Percentiles rank a stretch among this genome's conserved stretches.
Evolutionary conservation across 2,888 invertebrate genomes (phyloP).

Genomic region (Megaustenia siamemsis): DNA sequence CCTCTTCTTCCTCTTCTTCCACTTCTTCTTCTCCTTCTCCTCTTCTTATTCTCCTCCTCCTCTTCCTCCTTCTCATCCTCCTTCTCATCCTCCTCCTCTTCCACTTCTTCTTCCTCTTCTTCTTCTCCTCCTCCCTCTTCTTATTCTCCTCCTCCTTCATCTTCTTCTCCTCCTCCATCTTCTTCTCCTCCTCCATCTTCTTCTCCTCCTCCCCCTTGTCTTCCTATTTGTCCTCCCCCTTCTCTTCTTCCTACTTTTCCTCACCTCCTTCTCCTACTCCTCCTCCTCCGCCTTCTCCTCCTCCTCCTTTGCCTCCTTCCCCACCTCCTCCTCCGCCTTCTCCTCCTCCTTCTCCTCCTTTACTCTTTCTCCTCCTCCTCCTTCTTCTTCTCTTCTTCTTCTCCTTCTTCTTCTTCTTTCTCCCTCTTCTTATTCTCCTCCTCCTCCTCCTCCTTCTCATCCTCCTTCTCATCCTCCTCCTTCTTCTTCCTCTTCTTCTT

Average conservation of each 20-base stretch:
- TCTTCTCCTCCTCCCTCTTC: conserved; percentile 1
- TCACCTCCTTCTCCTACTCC: conserved; percentile 15
- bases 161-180: conserved; percentile 19
- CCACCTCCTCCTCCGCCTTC: neutral
- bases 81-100: neutral
- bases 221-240: neutral
- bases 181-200: neutral
- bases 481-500: conserved; percentile 33
- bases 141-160: neutral
- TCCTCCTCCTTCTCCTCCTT: neutral
- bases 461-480: conserved; percentile 26
- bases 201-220: neutral
- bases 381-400: conserved; percentile 17
- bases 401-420: neutral
- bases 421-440: conserved; percentile 3
- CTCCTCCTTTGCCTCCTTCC: neutral
- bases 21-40: neutral
- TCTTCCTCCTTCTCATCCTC: neutral
- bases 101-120: conserved; percentile 17
- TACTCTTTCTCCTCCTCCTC: conserved; percentile 10
- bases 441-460: conserved; percentile 16
- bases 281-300: neutral
- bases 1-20: neutral
- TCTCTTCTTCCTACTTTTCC: neutral
- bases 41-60: neutral